Base-by-base conservation (phyloP, 2,888 invertebrate species). In the Arctia plantaginis region DNA sequence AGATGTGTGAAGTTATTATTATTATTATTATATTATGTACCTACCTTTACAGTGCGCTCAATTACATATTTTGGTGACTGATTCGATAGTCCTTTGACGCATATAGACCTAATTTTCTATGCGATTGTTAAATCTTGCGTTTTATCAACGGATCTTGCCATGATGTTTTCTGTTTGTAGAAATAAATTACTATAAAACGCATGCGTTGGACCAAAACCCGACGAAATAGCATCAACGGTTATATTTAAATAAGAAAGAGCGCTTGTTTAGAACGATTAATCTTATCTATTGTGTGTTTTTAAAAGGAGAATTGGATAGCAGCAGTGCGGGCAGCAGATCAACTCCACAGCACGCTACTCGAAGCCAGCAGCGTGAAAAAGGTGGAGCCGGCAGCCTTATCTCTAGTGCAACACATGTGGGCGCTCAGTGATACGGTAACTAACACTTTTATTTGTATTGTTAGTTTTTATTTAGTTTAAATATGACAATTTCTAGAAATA, bases 401-500 rank as follows among this genome's bases (percentile, higher is more conserved):
- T 2, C 89, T 95, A 23, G 93, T 95, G 30, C 91, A 92, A n/a
- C 95, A 95, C 80, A 95, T 95, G 95, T 95, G 95, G 93, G 95
- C 95, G 7, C 90, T 95, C 2, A 92, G 94, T 79, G 94, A 95
- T 69, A 92, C 94, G 86, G 95, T 95, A 84, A 74, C 10, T 12
- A 47, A 35, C 27, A 55, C 55, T 27, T 69, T 69, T 30, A 18
- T 15, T 66, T 10, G 30, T 47, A 12, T 6, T 33, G 20, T 15
- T 51, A 23, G 51, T 23, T 51, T 23, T 23, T 23, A 23, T 20
- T 51, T 20, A 51, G n/a, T n/a, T 8, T 23, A 51, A 51, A 51
- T 8, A 51, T 51, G 23, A 23, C 0, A 51, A 23, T 8, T 51
- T 51, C 20, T 51, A 23, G 51, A 23, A 51, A 20, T 20, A 7